Percentiles rank a stretch among this genome's conserved stretches.
Conservation (phyloP, 2,797 vertebrate genomes). For the Pygocentrus nattereri region DNA sequence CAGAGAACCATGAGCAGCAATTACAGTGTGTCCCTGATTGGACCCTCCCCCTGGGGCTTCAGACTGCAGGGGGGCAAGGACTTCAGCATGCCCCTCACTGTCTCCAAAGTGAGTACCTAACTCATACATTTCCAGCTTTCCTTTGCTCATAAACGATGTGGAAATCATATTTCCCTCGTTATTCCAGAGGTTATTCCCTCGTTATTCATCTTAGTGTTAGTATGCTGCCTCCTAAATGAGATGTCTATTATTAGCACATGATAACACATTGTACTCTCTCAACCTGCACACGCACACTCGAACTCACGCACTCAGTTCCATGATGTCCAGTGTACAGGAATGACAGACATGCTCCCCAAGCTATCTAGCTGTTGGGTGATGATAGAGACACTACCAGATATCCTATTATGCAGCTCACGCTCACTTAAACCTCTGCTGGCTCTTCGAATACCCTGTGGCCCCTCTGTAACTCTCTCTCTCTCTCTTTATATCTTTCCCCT, state of each 20-base stretch:
- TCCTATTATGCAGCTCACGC: conserved; percentile 14
- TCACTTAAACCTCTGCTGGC: not conserved
- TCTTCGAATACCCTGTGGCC: not conserved
- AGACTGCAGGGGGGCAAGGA: conserved; percentile 98
- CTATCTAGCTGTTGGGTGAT: conserved; percentile 24
- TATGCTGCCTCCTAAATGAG: not conserved
- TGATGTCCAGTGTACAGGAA: conserved; percentile 11
- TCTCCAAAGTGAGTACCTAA: conserved; percentile 89
- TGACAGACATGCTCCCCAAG: conserved; percentile 10
- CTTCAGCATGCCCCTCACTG: conserved; percentile 96
- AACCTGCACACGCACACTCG: not conserved
- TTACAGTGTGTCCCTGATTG: conserved; percentile 90
- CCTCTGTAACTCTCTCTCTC: not conserved
- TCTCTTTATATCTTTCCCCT: not conserved
- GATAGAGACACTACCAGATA: conserved; percentile 18
- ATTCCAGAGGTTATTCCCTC: not conserved
- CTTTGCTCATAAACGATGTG: not conserved
- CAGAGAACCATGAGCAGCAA: conserved; percentile 87
- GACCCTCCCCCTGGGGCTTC: conserved; percentile 97
- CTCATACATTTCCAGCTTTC: not conserved
- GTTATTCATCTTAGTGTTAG: conserved; percentile 8
- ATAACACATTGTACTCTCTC: conserved; percentile 24
- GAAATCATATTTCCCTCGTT: not conserved
- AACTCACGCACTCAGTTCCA: not conserved
- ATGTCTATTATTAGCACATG: conserved; percentile 37